A percentile compares a stretch with the other conserved stretches of the same genome.
Evolutionary conservation across 1,140 invertebrate genomes (phyloP).

Genomic region (Rhysida immarginata): DNA sequence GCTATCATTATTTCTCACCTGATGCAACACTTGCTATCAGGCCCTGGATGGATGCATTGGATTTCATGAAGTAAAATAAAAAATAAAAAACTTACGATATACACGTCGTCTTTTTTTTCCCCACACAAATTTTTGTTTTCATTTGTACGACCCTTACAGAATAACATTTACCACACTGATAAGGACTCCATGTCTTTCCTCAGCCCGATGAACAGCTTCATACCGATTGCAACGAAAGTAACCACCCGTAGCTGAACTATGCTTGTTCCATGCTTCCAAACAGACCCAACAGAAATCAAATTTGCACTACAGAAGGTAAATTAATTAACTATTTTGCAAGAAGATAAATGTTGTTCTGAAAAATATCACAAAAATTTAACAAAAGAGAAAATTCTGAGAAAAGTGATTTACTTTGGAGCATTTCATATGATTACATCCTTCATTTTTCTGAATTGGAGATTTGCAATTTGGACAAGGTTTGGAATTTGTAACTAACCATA

Average conservation of each 20-base stretch:
- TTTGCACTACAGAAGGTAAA: no score
- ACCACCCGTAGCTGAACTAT: constrained; percentile 52
- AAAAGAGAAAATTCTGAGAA: no score
- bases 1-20: no score
- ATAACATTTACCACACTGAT: constrained; percentile 36
- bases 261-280: constrained; percentile 55
- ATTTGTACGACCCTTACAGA: no score
- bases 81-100: no score
- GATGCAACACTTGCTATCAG: no score
- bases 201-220: constrained; percentile 47
- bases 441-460: constrained; percentile 58
- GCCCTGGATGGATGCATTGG: no score
- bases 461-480: constrained; percentile 58
- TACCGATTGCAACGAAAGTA: constrained; percentile 57
- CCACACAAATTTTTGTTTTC: no score
- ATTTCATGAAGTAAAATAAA: constrained; percentile 1
- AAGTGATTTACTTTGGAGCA: constrained; percentile 58
- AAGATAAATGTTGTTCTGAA: no score
- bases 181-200: constrained; percentile 42
- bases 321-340: no score
- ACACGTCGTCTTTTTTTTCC: no score
- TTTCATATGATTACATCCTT: constrained; percentile 64
- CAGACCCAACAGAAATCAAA: constrained; percentile 64
- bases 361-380: no score
- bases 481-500: constrained; percentile 57